Evolutionary conservation across 2,888 invertebrate species (phyloP), one percentile per base, ranked within the genome.

Genomic region (Dichetophora obliterata): DNA sequence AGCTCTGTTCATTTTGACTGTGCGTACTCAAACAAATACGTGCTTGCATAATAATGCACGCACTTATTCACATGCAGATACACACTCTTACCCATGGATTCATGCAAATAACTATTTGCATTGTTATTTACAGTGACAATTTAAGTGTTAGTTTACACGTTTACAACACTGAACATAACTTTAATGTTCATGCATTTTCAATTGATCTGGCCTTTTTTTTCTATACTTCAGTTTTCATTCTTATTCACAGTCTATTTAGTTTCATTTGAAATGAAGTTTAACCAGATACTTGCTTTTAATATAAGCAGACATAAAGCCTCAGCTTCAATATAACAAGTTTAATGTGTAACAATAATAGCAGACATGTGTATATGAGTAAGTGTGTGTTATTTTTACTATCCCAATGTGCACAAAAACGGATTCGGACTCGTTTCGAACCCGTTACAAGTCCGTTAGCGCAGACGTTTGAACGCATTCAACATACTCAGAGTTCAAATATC

Each of bases 61-160:
- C 19, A 19, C 37, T 16, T 19, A 65, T 14, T n/a, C 37, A 43
- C 9, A 19, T 6, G 19, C 5, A 50, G 22, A 48, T 16, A 74
- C 22, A 52, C 19, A 54, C 1, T 16, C 19, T 54, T n/a, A 52
- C 43, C 22, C 57, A 14, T 19, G 9, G 19, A 37, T 3, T 31
- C 50, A 34, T 24, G 19, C 52, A 63, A n/a, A 71, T 63, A 79
- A 78, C 77, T 78, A 76, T 76, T 80, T 77, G 75, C 75, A 76
- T 78, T 75, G 75, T 73, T 77, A 79, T 79, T 77, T 76, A 72
- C 59, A 77, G 74, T 75, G 79, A 79, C 75, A 77, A 77, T 76
- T 80, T 78, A 73, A 78, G 77, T 75, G 63, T 31, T 37, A 57
- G 79, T 31, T 59, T 69, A 34, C 73, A 65, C 73, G 52, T 75